phyloP scores from a whole-genome alignment of 1,140 invertebrate species.

The Danaus melanippus region DNA sequence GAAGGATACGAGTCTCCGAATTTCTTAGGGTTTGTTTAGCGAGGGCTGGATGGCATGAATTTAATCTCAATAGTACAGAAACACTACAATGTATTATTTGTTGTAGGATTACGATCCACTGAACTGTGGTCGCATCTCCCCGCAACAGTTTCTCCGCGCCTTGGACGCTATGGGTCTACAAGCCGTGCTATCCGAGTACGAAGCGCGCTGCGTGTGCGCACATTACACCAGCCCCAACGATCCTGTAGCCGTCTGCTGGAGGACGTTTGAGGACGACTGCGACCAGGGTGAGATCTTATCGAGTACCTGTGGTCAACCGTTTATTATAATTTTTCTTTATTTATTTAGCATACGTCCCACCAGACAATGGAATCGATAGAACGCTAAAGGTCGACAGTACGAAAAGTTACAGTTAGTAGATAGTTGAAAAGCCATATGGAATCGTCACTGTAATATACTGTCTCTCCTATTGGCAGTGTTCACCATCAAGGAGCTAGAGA shows the following conservation, averaged over 20 bases:
- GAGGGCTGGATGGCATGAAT: too few relatives aligned
- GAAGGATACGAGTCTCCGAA: constrained; percentile 74
- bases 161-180: constrained; percentile 76
- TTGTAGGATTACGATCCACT: constrained; percentile 76
- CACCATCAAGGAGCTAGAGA: constrained; percentile 78
- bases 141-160: constrained; percentile 77
- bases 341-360: too few relatives aligned
- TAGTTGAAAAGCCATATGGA: too few relatives aligned
- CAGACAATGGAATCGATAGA: too few relatives aligned
- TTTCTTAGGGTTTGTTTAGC: constrained; percentile 73
- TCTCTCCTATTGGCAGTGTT: constrained; percentile 68
- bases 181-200: constrained; percentile 70
- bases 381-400: too few relatives aligned
- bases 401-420: too few relatives aligned
- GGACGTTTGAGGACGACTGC: constrained; percentile 80
- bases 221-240: constrained; percentile 79
- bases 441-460: too few relatives aligned
- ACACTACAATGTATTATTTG: neutral
- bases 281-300: constrained; percentile 69
- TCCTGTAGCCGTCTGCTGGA: constrained; percentile 76
- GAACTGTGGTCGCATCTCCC: constrained; percentile 75
- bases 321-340: too few relatives aligned
- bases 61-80: neutral
- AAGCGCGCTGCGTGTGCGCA: constrained; percentile 72
- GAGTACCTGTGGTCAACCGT: too few relatives aligned